These are phyloP conservation scores for Remorina albescens DNA, from an alignment of 2,797 vertebrate species.

Conservation along the genomic window DNA sequence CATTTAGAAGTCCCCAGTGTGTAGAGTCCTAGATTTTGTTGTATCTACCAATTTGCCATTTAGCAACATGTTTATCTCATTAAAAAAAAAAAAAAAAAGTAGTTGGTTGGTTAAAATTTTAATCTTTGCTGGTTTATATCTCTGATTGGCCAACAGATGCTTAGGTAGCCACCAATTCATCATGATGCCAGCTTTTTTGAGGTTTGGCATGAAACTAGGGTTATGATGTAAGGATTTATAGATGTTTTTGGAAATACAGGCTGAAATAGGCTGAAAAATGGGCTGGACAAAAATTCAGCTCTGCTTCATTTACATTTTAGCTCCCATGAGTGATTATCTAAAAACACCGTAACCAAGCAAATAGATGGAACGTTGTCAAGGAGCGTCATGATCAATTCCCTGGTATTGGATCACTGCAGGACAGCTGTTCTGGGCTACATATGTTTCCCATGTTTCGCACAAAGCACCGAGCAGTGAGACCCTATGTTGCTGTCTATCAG, in stretches of 20 bases:
- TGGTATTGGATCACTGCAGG: background rate
- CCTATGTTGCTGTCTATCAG: conserved; percentile 10
- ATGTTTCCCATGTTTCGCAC: background rate
- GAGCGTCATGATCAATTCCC: conserved; percentile 9
- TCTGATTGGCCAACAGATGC: background rate
- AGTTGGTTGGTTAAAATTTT: background rate
- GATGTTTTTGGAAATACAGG: too few species aligned
- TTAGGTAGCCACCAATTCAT: background rate
- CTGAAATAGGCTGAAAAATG: too few species aligned
- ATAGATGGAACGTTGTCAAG: background rate
- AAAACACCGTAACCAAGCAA: background rate
- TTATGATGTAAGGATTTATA: background rate
- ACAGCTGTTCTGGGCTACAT: background rate
- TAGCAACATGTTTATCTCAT: too few species aligned
- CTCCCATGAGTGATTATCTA: too few species aligned
- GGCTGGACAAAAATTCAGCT: too few species aligned
- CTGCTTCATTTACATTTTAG: too few species aligned
- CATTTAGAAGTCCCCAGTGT: too few species aligned
- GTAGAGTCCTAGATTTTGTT: too few species aligned
- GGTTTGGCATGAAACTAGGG: background rate
- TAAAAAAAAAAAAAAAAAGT: too few species aligned
- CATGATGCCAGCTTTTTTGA: background rate
- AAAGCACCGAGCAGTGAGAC: background rate
- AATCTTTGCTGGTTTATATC: conserved; percentile 3
- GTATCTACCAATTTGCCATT: too few species aligned